A percentile compares a stretch with the other conserved stretches of the same genome.
phyloP scores from a whole-genome alignment of 2,113 vertebrate genomes.

The Xiphorhynchus elegans region DNA sequence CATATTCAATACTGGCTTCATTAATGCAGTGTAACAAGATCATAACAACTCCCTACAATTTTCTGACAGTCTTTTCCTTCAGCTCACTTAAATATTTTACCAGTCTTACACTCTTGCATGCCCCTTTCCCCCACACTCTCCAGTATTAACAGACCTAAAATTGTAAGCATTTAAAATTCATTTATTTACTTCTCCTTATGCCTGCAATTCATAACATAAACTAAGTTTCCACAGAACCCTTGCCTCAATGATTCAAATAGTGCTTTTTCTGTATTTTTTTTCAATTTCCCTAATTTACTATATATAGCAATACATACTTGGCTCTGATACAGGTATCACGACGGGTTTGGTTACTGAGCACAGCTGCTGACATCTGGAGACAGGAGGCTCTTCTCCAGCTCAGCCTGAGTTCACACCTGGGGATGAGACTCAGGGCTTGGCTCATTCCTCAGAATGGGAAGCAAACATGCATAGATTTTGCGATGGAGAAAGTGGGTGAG shows the following conservation, averaged over 20 bases:
- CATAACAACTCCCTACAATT: not conserved
- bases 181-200: not conserved
- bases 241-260: not conserved
- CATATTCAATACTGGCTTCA: not conserved
- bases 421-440: not conserved
- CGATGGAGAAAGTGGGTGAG: not conserved
- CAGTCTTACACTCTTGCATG: not conserved
- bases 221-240: not conserved
- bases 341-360: not conserved
- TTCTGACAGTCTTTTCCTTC: not conserved
- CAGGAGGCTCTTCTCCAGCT: not conserved
- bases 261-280: not conserved
- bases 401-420: not conserved
- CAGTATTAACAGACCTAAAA: not conserved
- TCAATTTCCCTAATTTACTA: not conserved
- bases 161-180: not conserved
- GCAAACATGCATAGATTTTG: not conserved
- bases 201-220: not conserved
- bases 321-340: not conserved
- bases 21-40: not conserved
- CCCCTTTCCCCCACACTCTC: not conserved
- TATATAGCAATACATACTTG: not conserved
- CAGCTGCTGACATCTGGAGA: not conserved
- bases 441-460: rapidly evolving
- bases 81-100: not conserved